Conservation (phyloP, 92 coral and sea anemone species). For the Siderastrea siderea region DNA sequence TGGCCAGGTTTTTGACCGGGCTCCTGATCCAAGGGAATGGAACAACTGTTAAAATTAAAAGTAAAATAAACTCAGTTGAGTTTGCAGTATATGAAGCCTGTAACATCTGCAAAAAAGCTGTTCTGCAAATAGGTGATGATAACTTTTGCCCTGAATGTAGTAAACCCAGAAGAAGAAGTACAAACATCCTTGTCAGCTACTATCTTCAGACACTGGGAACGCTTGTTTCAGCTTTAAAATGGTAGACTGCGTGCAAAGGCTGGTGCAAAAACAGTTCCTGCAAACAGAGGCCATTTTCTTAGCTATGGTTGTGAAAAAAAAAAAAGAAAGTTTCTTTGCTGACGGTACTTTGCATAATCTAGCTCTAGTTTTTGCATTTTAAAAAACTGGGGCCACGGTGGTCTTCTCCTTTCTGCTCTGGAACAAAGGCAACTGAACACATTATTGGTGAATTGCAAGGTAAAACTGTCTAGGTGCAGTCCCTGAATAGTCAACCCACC, state of each 20-base stretch:
- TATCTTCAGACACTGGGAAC: slow-evolving; percentile 36
- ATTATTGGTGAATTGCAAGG: slow-evolving; percentile 51
- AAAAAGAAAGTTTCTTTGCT: slow-evolving; percentile 46
- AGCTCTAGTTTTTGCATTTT: slow-evolving; percentile 44
- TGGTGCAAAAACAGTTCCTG: slow-evolving; percentile 35
- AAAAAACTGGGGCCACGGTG: slow-evolving; percentile 27
- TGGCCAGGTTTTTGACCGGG: too few species aligned
- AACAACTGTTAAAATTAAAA: too few species aligned
- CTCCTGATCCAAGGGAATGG: too few species aligned
- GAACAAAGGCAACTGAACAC: slow-evolving; percentile 33
- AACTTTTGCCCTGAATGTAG: too few species aligned
- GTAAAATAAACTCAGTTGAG: too few species aligned
- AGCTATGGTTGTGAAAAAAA: slow-evolving; percentile 32
- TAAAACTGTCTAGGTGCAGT: slow-evolving; percentile 37
- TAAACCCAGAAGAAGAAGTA: neutral
- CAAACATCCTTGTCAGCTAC: slow-evolving; percentile 50
- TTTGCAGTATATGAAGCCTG: too few species aligned
- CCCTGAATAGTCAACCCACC: slow-evolving; percentile 41
- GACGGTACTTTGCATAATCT: slow-evolving; percentile 55
- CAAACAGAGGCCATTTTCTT: slow-evolving; percentile 40
- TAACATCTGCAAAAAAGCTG: too few species aligned
- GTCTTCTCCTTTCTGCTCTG: slow-evolving; percentile 38
- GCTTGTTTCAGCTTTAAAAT: slow-evolving; percentile 22
- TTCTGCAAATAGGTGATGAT: too few species aligned
- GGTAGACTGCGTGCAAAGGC: slow-evolving; percentile 20